Evolutionary conservation across 2,888 invertebrate genomes (phyloP), one percentile per base, ranked within the genome.

Genomic region (Chaetoderma sp.): DNA sequence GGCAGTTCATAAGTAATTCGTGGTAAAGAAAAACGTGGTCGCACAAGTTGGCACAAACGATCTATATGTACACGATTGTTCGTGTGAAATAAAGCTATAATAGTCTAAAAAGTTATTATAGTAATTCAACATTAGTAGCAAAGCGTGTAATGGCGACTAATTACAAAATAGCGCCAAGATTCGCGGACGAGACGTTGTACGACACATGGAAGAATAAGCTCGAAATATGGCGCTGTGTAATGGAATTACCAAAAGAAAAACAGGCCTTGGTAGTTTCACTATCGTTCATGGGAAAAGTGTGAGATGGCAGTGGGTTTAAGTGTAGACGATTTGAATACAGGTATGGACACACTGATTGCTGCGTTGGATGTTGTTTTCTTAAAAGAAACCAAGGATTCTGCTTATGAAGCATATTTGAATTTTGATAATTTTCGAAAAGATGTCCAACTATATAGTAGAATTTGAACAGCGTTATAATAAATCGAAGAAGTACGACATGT

Each of bases 161-260:
- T n/a, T n/a, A n/a, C n/a, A n/a, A n/a, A n/a, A n/a, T n/a, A n/a
- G n/a, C n/a, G n/a, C n/a, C n/a, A n/a, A n/a, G n/a, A n/a, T n/a
- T n/a, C n/a, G n/a, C n/a, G n/a, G n/a, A n/a, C n/a, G n/a, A n/a
- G n/a, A n/a, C n/a, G n/a, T 49, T 23, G 18, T 58, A 44, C 18
- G 27, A 45, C 42, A 18, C 45, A n/a, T 58, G 58, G 58, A 58
- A 58, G 30, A 28, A 58, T 45, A 45, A 58, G 25, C 23, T 45
- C 27, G 58, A 44, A 18, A 27, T 58, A n/a, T 44, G 45, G 58
- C 21, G 3, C 4, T 4, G 4, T 16, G 45, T 58, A 1, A 58
- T 45, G 4, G 45, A 58, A 4, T 23, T 58, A 16, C 18, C 23
- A 25, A 25, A 27, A 8, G 28, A 45, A 1, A 58, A 58, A 45